phyloP scores from a whole-genome alignment of 1,140 invertebrate genomes.

The Goniozus legneri region DNA sequence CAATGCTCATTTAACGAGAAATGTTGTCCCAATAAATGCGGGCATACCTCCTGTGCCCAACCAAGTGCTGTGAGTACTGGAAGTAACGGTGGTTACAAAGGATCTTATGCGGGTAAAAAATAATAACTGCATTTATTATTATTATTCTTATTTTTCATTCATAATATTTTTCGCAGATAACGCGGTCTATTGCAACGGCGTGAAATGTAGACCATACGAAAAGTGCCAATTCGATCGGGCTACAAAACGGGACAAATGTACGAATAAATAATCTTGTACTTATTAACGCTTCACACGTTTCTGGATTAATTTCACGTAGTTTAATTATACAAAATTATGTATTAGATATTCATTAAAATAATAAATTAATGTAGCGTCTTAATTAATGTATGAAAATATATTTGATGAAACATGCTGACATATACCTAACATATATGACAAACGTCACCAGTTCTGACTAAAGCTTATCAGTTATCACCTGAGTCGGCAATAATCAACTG shows the following conservation, averaged over 20 bases:
- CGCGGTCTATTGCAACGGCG: constrained; percentile 64
- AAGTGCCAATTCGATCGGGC: constrained; percentile 64
- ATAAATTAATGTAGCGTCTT: no score
- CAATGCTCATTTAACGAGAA: constrained; percentile 62
- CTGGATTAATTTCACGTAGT: no score
- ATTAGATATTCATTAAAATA: no score
- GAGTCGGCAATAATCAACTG: no score
- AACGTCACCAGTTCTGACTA: no score
- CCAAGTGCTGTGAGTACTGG: constrained; percentile 48
- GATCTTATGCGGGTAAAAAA: constrained; percentile 24
- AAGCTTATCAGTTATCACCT: no score
- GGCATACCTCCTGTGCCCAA: constrained; percentile 61
- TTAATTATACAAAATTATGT: no score
- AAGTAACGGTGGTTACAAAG: constrained; percentile 35
- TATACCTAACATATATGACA: no score
- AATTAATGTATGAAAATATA: no score
- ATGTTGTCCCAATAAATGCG: constrained; percentile 69
- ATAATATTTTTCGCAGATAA: constrained; percentile 47
- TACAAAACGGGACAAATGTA: constrained; percentile 67
- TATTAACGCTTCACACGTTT: no score
- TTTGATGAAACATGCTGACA: no score
- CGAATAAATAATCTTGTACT: no score
- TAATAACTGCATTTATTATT: constrained; percentile 15
- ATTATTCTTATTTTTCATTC: constrained; percentile 3
- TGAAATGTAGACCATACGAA: constrained; percentile 64